These are phyloP conservation scores for Chironomus tepperi DNA, from an alignment of 1,140 invertebrate species.

Conservation along the genomic window DNA sequence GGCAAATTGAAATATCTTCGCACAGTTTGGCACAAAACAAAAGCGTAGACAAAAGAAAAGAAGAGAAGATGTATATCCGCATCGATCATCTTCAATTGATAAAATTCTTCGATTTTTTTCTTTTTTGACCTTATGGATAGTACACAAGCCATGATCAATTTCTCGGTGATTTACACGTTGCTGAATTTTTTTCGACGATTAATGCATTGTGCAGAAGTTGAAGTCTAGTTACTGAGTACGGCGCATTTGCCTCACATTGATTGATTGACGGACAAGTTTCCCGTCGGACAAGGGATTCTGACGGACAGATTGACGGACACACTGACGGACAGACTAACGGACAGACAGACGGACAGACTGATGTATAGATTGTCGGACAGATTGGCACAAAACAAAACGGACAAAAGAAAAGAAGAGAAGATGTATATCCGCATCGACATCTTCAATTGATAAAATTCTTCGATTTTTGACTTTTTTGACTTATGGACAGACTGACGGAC, in stretches of 20 bases:
- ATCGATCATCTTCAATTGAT: constrained; percentile 5
- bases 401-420: not conserved
- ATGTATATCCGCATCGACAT: constrained; percentile 10
- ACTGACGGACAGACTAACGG: too few relatives aligned
- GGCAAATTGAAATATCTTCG: constrained; percentile 14
- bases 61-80: not conserved
- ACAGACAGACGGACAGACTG: too few relatives aligned
- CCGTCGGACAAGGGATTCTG: too few relatives aligned
- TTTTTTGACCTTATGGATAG: not conserved
- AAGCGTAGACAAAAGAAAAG: not conserved
- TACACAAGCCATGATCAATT: too few relatives aligned
- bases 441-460: constrained; percentile 12
- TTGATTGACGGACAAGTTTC: too few relatives aligned
- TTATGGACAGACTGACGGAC: too few relatives aligned
- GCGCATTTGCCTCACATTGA: too few relatives aligned
- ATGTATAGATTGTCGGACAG: too few relatives aligned
- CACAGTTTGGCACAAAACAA: not conserved
- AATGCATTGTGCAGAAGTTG: too few relatives aligned
- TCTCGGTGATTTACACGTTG: not conserved
- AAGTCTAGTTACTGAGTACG: too few relatives aligned
- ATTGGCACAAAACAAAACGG: not conserved
- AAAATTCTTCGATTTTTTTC: constrained; percentile 14
- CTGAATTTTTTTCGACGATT: too few relatives aligned
- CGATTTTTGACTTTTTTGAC: not conserved
- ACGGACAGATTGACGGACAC: too few relatives aligned